These are phyloP conservation scores for Smutsia gigantea DNA, from an alignment of 2,797 vertebrate genomes.

Conservation along the genomic window DNA sequence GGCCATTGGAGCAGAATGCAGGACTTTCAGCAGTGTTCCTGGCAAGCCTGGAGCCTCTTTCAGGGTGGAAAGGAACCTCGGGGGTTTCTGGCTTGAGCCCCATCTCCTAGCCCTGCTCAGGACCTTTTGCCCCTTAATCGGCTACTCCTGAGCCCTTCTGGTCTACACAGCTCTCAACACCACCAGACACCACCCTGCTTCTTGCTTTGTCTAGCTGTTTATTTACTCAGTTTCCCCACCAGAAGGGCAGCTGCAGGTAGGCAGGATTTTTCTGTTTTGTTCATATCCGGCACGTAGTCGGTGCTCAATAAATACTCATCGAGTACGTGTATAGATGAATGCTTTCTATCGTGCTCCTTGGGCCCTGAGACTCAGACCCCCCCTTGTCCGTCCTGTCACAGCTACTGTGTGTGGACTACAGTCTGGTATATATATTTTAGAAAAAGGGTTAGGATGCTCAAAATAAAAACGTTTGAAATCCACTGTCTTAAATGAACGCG, in stretches of 20 bases:
- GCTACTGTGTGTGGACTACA: background rate
- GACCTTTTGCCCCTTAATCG: no score
- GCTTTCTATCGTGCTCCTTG: background rate
- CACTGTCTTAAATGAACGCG: fast-evolving
- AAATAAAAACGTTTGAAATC: background rate
- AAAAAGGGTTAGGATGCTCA: background rate
- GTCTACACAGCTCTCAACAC: background rate
- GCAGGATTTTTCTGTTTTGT: background rate
- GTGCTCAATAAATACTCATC: background rate
- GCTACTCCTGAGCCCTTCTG: background rate
- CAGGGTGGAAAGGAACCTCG: background rate
- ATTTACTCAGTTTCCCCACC: background rate
- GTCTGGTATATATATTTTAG: background rate
- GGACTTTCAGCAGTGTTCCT: background rate
- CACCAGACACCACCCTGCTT: background rate
- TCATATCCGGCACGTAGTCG: background rate
- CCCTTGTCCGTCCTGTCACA: background rate
- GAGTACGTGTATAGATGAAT: no score
- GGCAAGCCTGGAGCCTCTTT: background rate
- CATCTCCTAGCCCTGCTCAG: background rate
- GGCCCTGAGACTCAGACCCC: background rate
- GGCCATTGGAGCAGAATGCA: fast-evolving
- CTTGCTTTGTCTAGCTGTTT: background rate
- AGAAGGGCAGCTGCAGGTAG: background rate
- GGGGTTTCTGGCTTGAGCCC: background rate